Evolutionary conservation across 2,888 invertebrate genomes (phyloP).

Genomic region (Chloroclysta siterata): DNA sequence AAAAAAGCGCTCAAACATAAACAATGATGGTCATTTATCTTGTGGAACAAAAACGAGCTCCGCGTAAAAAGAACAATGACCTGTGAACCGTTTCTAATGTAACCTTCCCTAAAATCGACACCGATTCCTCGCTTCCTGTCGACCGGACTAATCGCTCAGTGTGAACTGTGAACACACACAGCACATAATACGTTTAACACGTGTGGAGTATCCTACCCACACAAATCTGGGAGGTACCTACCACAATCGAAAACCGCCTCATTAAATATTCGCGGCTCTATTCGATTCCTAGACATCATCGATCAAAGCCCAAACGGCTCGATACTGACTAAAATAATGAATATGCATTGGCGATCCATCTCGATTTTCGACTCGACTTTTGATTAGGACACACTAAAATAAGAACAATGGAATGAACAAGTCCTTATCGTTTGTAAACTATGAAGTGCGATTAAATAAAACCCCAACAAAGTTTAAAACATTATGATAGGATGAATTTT

Average conservation of each 20-base stretch:
- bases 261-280: slow-evolving; percentile 35
- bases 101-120: slow-evolving; percentile 82
- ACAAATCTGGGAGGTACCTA: slow-evolving; percentile 9
- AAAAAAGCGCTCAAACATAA: slow-evolving; percentile 58
- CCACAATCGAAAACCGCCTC: slow-evolving; percentile 34
- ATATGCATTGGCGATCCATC: slow-evolving; percentile 61
- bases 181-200: slow-evolving; percentile 22
- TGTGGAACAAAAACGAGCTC: slow-evolving; percentile 64
- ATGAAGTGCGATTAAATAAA: background rate
- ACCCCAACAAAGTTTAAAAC: background rate
- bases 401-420: background rate
- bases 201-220: slow-evolving; percentile 19
- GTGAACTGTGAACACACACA: slow-evolving; percentile 57
- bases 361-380: slow-evolving; percentile 38
- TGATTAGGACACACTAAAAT: slow-evolving; percentile 45
- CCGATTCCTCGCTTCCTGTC: slow-evolving; percentile 80
- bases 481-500: background rate
- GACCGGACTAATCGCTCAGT: slow-evolving; percentile 35
- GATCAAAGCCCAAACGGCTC: slow-evolving; percentile 53
- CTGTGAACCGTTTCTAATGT: slow-evolving; percentile 73
- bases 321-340: slow-evolving; percentile 55
- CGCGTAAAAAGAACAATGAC: slow-evolving; percentile 80
- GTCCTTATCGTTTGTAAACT: background rate
- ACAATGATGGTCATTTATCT: slow-evolving; percentile 73
- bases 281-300: slow-evolving; percentile 39